Conservation (phyloP, 2,888 invertebrate species). For the Aphrophora alni region DNA sequence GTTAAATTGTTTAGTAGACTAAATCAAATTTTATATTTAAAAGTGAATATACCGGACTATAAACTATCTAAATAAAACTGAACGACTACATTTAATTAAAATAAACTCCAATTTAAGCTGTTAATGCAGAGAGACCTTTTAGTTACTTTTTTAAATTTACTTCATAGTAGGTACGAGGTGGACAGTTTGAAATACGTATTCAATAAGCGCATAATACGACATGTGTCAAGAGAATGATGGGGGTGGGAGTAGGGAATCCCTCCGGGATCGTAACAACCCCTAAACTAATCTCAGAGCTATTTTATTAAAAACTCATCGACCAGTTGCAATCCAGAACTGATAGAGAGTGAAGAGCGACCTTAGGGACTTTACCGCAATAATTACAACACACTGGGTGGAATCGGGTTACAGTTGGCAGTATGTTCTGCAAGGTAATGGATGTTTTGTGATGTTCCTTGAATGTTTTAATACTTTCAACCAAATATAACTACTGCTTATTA, state of each 20-base stretch:
- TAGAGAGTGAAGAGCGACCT: neutral
- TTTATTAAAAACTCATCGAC: constrained; percentile 9
- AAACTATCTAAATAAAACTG: too few species aligned
- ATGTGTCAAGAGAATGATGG: neutral
- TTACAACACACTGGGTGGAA: neutral
- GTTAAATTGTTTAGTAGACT: too few species aligned
- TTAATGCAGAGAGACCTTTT: too few species aligned
- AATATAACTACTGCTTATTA: too few species aligned
- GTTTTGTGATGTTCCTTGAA: too few species aligned
- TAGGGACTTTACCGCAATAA: neutral
- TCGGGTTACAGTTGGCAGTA: neutral
- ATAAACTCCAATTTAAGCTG: too few species aligned
- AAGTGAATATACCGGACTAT: too few species aligned
- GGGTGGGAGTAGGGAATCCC: neutral
- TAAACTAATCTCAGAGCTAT: constrained; percentile 6
- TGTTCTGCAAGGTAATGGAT: too few species aligned
- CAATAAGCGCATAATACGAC: neutral
- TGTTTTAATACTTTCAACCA: too few species aligned
- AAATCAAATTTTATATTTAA: too few species aligned
- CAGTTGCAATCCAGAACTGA: neutral
- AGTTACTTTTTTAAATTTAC: neutral
- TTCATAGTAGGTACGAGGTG: neutral
- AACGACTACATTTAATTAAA: too few species aligned
- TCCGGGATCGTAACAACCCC: neutral
- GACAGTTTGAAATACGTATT: neutral